Evolutionary conservation across 2,888 invertebrate genomes (phyloP), one percentile per base, ranked within the genome.

Genomic region (Pseudoips prasinana): DNA sequence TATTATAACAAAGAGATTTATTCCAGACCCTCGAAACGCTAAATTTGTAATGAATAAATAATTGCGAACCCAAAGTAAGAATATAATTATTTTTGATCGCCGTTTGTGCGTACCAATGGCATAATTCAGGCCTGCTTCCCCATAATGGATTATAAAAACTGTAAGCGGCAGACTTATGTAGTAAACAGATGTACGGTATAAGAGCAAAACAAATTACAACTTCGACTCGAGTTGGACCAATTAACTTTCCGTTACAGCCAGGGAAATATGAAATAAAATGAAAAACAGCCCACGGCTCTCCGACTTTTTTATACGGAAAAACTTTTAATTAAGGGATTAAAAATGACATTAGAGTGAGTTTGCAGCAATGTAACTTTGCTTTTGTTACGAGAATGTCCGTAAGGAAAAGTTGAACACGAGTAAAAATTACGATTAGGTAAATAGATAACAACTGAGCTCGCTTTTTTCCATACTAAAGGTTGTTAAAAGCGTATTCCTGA

Each of bases 301-400:
- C 42, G 66, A 62, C 64, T 75, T 82, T 69, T 78, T 81, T 81
- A 71, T 72, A 68, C 64, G 53, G 71, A 46, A 58, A 73, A 87
- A 87, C 81, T 87, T 87, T 88, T 87, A 88, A 87, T 86, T 86
- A 88, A 84, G 81, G 86, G 82, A 84, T 86, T 84, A 86, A 86
- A 87, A 85, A 84, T 86, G 86, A 83, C 84, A 87, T 85, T 82
- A 83, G 68, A 82, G 69, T 64, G 73, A 80, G 83, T 74, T 82
- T 57, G 75, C 63, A 75, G 78, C 77, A 80, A 74, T 73, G 75
- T 75, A 76, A 78, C 73, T 79, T 80, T 73, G 47, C 66, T 65
- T 74, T 83, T 82, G 77, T 84, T 73, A 60, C 52, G 48, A 30
- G 53, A 52, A 61, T 68, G 60, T 67, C 63, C 41, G 44, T 47